Evolutionary conservation across 2,113 vertebrate genomes (phyloP).

Genomic region (Misgurnus anguillicaudatus): DNA sequence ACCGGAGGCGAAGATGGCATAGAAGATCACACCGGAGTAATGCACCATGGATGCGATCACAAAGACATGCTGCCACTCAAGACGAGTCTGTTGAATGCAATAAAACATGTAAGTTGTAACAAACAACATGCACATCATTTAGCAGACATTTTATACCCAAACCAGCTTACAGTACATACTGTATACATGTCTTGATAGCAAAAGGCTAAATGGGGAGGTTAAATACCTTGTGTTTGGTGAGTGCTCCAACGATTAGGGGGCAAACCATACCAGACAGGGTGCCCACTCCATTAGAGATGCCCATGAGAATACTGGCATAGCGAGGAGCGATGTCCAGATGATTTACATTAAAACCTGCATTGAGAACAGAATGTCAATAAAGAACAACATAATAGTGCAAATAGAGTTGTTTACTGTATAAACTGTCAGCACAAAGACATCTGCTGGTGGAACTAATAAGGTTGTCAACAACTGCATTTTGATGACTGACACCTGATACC

Average conservation of each 20-base stretch:
- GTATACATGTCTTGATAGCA: too few species aligned
- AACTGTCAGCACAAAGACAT: too few species aligned
- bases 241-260: slow-evolving; percentile 92
- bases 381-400: not conserved
- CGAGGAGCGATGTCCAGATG: slow-evolving; percentile 97
- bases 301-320: slow-evolving; percentile 98
- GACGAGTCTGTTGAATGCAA: slow-evolving; percentile 81
- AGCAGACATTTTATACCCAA: too few species aligned
- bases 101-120: not conserved
- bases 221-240: slow-evolving; percentile 94
- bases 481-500: slow-evolving; percentile 72
- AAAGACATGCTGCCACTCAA: slow-evolving; percentile 98
- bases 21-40: slow-evolving; percentile 95
- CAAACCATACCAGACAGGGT: slow-evolving; percentile 97
- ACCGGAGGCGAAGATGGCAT: slow-evolving; percentile 95
- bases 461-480: not conserved
- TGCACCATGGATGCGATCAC: slow-evolving; percentile 94
- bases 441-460: too few species aligned
- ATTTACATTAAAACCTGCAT: slow-evolving; percentile 95
- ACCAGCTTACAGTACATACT: too few species aligned
- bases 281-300: slow-evolving; percentile 95
- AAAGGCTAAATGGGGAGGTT: not conserved
- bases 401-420: not conserved
- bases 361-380: not conserved
- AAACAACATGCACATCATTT: not conserved